Evolutionary conservation across 92 coral and sea anemone species (phyloP).

Genomic region (Pocillopora grandis): DNA sequence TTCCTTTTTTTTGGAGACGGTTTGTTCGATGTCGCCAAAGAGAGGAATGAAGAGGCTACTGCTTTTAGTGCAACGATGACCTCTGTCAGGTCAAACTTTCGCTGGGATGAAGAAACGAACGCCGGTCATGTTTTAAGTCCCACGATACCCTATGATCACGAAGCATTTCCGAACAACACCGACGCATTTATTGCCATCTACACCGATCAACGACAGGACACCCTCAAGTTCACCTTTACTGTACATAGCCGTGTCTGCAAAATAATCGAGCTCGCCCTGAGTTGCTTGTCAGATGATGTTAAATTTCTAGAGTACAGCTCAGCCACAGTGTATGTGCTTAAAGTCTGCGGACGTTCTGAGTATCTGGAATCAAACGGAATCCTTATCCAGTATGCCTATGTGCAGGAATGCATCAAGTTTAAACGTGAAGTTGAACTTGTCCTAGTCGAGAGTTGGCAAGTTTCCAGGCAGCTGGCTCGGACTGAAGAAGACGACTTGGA

Average conservation of each 20-base stretch:
- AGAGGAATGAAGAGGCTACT: conserved; percentile 85
- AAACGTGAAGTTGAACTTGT: conserved; percentile 77
- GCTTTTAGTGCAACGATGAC: conserved; percentile 85
- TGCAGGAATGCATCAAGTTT: conserved; percentile 83
- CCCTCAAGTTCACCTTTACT: conserved; percentile 71
- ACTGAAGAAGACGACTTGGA: conserved; percentile 72
- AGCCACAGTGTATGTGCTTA: conserved; percentile 62
- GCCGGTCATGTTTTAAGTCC: conserved; percentile 93
- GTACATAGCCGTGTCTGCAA: conserved; percentile 69
- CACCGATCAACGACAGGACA: conserved; percentile 75
- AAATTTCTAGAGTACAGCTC: conserved; percentile 42
- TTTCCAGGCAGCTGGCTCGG: conserved; percentile 80
- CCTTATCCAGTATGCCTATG: conserved; percentile 91
- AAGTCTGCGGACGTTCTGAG: conserved; percentile 95
- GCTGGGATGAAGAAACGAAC: conserved; percentile 71
- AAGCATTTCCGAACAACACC: conserved; percentile 60
- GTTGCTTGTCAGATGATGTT: conserved; percentile 67
- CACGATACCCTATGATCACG: conserved; percentile 79
- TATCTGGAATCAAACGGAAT: conserved; percentile 74
- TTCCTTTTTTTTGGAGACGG: conserved; percentile 82
- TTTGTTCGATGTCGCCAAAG: conserved; percentile 93
- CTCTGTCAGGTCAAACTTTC: conserved; percentile 68
- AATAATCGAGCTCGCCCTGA: conserved; percentile 68
- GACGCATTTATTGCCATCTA: conserved; percentile 75
- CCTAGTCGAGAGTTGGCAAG: conserved; percentile 82